Conservation (phyloP, 2,113 vertebrate species). For the Setophaga kirtlandii region DNA sequence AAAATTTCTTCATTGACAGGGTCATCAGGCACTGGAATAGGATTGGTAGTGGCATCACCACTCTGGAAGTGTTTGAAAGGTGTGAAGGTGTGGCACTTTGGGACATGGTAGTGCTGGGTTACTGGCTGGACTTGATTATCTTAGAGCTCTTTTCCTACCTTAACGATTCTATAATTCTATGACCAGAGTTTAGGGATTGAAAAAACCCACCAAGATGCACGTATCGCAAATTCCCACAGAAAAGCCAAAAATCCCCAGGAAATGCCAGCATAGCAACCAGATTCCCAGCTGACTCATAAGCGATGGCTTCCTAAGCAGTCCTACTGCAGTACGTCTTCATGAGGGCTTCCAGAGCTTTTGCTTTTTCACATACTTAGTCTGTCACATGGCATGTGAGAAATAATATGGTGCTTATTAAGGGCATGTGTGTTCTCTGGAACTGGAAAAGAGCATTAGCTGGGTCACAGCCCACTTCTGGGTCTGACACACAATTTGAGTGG, state of each 20-base stretch:
- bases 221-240: not conserved
- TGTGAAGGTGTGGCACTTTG: not conserved
- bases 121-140: not conserved
- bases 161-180: not conserved
- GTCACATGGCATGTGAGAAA: not conserved
- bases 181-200: not conserved
- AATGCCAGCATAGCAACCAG: not conserved
- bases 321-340: not conserved
- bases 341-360: not conserved
- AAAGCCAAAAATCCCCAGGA: not conserved
- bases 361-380: not conserved
- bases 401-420: not conserved
- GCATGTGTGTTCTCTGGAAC: not conserved
- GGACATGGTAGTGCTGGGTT: not conserved
- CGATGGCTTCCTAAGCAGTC: fast-evolving
- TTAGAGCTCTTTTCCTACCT: not conserved
- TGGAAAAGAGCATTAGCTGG: not conserved
- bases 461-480: not conserved
- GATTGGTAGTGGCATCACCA: not conserved
- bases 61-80: not conserved
- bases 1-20: not conserved
- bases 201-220: not conserved
- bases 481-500: not conserved
- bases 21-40: not conserved
- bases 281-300: not conserved